Conservation (phyloP, 2,113 vertebrate species). For the Nibea coibor region DNA sequence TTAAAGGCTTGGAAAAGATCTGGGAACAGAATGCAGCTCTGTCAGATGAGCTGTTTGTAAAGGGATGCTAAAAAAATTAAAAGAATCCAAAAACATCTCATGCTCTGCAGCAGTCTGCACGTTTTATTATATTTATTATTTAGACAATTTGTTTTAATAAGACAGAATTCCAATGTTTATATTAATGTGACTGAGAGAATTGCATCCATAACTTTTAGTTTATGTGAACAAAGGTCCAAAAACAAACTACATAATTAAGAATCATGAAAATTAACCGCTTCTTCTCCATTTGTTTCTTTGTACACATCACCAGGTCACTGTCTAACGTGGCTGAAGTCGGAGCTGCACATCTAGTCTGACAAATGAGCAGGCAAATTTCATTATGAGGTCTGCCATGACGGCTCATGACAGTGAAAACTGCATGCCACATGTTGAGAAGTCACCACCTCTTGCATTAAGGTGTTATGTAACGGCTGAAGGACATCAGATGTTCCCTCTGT, state of each 20-base stretch:
- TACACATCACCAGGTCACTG: background rate
- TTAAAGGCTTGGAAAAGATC: background rate
- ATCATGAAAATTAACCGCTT: background rate
- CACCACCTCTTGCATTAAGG: background rate
- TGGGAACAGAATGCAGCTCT: background rate
- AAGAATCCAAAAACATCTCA: background rate
- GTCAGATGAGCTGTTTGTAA: background rate
- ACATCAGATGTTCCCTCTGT: background rate
- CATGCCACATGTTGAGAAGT: conserved; percentile 1
- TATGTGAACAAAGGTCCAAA: background rate
- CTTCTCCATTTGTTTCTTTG: background rate
- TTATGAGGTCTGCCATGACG: conserved; percentile 2
- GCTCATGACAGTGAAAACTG: background rate
- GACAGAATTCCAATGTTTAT: no score
- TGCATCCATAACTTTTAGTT: background rate
- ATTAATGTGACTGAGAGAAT: background rate
- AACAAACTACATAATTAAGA: background rate
- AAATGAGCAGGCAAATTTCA: background rate
- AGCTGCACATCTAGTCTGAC: background rate
- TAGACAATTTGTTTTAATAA: background rate
- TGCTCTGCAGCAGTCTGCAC: background rate
- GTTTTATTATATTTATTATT: background rate
- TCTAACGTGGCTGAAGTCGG: background rate
- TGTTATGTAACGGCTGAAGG: background rate
- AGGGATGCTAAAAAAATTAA: background rate